phyloP scores from a whole-genome alignment of 2,888 invertebrate genomes.

The Parnassius orleans region DNA sequence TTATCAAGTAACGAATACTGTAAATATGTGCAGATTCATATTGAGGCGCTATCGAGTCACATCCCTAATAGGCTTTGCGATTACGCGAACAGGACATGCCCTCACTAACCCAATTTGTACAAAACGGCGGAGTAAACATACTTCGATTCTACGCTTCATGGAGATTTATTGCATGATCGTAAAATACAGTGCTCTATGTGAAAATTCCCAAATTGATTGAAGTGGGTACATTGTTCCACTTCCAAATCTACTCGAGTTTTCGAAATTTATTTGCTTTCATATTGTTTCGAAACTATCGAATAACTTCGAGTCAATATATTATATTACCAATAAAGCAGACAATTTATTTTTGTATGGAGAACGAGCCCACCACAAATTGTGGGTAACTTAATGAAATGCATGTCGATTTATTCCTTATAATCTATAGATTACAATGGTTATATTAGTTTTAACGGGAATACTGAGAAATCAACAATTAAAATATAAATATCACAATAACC shows the following conservation, averaged over 20 bases:
- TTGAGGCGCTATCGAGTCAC: slow-evolving; percentile 59
- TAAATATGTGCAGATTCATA: slow-evolving; percentile 63
- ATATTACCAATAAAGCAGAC: not conserved
- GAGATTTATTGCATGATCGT: slow-evolving; percentile 66
- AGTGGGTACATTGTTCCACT: slow-evolving; percentile 34
- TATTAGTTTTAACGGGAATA: too few species aligned
- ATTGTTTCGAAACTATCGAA: slow-evolving; percentile 34
- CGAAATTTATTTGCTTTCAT: slow-evolving; percentile 36
- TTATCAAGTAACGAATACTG: slow-evolving; percentile 42
- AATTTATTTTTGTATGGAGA: not conserved
- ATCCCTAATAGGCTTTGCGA: slow-evolving; percentile 64
- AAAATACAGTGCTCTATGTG: slow-evolving; percentile 55
- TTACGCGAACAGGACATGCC: slow-evolving; percentile 62
- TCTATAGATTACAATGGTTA: too few species aligned
- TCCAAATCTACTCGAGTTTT: not conserved
- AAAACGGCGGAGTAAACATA: slow-evolving; percentile 68
- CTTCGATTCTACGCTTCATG: slow-evolving; percentile 53
- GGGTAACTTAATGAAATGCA: too few species aligned
- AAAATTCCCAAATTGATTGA: slow-evolving; percentile 52
- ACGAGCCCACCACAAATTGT: too few species aligned
- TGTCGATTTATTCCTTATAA: too few species aligned
- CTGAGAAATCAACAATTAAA: too few species aligned
- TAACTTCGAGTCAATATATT: too few species aligned
- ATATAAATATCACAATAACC: too few species aligned
- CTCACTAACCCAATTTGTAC: slow-evolving; percentile 71